phyloP scores from a whole-genome alignment of 2,888 invertebrate genomes.

The Nysson spinosus region DNA sequence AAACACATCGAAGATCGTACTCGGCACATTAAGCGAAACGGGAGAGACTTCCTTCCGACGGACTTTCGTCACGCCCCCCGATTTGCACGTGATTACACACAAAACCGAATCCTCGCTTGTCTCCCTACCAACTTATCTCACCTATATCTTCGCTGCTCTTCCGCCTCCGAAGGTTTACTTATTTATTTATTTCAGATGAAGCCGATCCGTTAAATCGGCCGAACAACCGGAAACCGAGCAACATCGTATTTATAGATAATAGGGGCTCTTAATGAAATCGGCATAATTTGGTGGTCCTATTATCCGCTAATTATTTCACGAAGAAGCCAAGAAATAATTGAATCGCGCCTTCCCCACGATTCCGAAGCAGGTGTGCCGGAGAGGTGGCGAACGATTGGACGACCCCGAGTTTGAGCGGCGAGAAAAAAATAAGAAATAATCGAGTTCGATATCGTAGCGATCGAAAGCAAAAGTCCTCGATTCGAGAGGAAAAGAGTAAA shows the following conservation, averaged over 20 bases:
- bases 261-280: constrained; percentile 8
- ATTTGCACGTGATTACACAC: constrained; percentile 57
- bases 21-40: constrained; percentile 43
- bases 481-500: too few species aligned
- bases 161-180: too few species aligned
- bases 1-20: constrained; percentile 44
- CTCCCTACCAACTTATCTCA: not conserved
- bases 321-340: constrained; percentile 49
- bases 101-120: constrained; percentile 20
- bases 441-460: too few species aligned
- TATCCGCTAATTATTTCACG: constrained; percentile 47
- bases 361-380: constrained; percentile 42
- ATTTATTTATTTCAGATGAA: too few species aligned
- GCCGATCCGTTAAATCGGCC: too few species aligned
- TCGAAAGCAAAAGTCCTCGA: too few species aligned
- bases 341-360: constrained; percentile 38
- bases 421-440: constrained; percentile 6
- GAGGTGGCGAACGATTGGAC: constrained; percentile 4
- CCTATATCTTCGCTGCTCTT: too few species aligned
- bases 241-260: too few species aligned
- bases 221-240: too few species aligned
- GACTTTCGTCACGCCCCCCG: constrained; percentile 56
- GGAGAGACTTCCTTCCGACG: constrained; percentile 34
- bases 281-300: constrained; percentile 18
- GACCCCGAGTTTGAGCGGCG: not conserved